Conservation (phyloP, 2,113 vertebrate species). For the Pelusios castaneus region DNA sequence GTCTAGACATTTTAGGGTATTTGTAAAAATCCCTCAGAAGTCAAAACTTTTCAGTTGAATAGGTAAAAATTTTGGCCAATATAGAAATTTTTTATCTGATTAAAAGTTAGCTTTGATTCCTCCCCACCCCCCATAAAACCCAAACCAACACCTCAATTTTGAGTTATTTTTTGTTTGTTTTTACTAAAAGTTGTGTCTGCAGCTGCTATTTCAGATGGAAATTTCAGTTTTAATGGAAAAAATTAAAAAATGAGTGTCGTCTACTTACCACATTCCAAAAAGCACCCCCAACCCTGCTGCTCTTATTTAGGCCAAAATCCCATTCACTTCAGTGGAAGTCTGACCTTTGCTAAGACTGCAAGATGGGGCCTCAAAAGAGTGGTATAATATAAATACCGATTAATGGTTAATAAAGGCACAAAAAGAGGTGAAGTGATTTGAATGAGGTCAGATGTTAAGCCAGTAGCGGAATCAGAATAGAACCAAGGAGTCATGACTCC, state of each 20-base stretch:
- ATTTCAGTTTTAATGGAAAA: neutral
- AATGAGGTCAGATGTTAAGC: neutral
- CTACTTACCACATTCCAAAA: too few relatives aligned
- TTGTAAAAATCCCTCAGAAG: neutral
- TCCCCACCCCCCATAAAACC: too few relatives aligned
- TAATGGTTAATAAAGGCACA: fast-evolving
- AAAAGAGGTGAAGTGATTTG: neutral
- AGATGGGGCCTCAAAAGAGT: neutral
- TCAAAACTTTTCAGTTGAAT: neutral
- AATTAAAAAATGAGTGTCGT: too few relatives aligned
- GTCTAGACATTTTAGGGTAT: neutral
- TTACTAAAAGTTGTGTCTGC: too few relatives aligned
- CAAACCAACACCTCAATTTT: too few relatives aligned
- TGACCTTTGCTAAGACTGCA: neutral
- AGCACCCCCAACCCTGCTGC: neutral
- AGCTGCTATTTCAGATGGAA: neutral
- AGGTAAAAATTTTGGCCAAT: neutral
- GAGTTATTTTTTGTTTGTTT: too few relatives aligned
- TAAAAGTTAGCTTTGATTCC: too few relatives aligned
- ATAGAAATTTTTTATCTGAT: neutral
- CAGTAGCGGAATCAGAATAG: fast-evolving
- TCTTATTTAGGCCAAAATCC: neutral
- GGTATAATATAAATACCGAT: fast-evolving
- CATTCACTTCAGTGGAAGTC: neutral
- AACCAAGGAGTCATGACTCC: neutral